Evolutionary conservation across 1,140 invertebrate genomes (phyloP).

Genomic region (Eupristina koningsbergeri): DNA sequence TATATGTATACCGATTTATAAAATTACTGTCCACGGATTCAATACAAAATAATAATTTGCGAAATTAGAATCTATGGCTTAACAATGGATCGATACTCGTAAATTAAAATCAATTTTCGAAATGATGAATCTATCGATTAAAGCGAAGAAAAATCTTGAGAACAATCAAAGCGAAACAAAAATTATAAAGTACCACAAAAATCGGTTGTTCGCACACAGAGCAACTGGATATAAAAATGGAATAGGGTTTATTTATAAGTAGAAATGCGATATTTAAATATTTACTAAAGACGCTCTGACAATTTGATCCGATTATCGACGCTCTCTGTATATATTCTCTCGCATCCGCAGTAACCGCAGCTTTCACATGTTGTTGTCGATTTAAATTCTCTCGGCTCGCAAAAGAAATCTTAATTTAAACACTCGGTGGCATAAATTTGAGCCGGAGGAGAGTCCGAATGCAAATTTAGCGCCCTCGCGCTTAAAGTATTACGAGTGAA

Average conservation of each 20-base stretch:
- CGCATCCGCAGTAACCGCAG: background rate
- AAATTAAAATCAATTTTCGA: too few relatives aligned
- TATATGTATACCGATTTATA: too few relatives aligned
- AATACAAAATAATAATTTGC: too few relatives aligned
- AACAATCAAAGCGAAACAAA: background rate
- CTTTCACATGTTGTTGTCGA: slow-evolving; percentile 14
- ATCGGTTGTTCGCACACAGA: background rate
- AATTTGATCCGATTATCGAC: background rate
- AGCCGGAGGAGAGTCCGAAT: slow-evolving; percentile 4
- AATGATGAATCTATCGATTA: too few relatives aligned
- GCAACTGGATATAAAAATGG: background rate
- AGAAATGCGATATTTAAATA: background rate
- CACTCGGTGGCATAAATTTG: slow-evolving; percentile 16
- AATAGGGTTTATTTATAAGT: background rate
- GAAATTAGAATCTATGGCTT: too few relatives aligned
- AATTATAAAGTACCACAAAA: background rate
- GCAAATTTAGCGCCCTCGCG: slow-evolving; percentile 37
- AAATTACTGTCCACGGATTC: too few relatives aligned
- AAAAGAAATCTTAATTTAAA: slow-evolving; percentile 41
- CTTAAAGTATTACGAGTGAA: background rate
- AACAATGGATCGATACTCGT: too few relatives aligned
- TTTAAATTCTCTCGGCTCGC: slow-evolving; percentile 17
- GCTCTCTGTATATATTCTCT: background rate
- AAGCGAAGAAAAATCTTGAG: too few relatives aligned
- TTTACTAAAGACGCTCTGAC: background rate